Evolutionary conservation across 2,888 invertebrate species (phyloP), one percentile per base, ranked within the genome.

Genomic region (Diaphora mendica): DNA sequence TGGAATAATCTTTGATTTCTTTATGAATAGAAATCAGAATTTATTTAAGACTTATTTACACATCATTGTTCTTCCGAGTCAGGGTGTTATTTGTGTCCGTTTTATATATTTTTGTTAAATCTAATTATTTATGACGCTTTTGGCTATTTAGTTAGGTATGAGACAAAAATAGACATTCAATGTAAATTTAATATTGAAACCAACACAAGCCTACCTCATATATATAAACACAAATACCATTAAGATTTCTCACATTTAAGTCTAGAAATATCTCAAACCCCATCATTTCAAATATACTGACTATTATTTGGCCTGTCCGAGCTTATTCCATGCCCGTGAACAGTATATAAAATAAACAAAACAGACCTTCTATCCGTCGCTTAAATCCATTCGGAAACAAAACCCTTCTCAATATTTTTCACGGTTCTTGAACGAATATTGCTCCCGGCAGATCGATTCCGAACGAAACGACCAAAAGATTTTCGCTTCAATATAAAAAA

Each of bases 401-500:
- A 86, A 87, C 87, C 87, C 87, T 66, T 74, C 83, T 85, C 80
- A 85, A 91, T 92, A 92, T 91, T 92, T 91, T 88, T 88, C 86
- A 85, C 87, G 84, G 87, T 87, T 89, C 88, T 87, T 86, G 87
- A 90, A 87, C 88, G 86, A 87, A 86, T 87, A 92, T 84, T 85
- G 84, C 86, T 89, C 92, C 92, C 92, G 82, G 80, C 83, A 90
- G 92, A 86, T 89, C 91, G 85, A 90, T 92, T 89, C 68, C 72
- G 75, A 77, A 77, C 76, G 85, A 68, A 83, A 80, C 76, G 85
- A 84, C 86, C 82, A 70, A 85, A 89, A 88, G 86, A 88, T 88
- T 89, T 88, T 88, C 82, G 85, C 78, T 81, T 77, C 80, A 62
- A 84, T 86, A 39, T 39, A 39, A 11, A 89, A 88, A 89, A 88